Base-by-base conservation (phyloP, 2,888 invertebrate species). In the Nemotelus pantherinus region DNA sequence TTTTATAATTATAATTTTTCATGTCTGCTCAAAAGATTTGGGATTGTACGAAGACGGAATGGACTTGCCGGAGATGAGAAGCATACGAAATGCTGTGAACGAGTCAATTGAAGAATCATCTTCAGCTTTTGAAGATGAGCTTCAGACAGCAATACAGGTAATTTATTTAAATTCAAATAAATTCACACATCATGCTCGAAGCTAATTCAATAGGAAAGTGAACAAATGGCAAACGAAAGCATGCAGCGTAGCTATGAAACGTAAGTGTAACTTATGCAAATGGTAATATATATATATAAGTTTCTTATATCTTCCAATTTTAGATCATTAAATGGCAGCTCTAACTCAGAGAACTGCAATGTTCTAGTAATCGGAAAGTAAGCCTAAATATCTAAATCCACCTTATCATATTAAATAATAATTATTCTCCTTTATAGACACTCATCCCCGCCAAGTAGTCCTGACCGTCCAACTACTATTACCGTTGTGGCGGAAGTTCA, bases 401-500 rank as follows among this genome's bases (percentile, higher is more conserved):
- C 3, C 10, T 41, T 5, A 43, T 3, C 7, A 63, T 4, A 5
- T 63, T 39, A n/a, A n/a, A n/a, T n/a, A 3, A 9, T 63, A 7
- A 63, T 43, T 39, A 5, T 5, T 5, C 5, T 63, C 50, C 10
- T 48, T 50, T 48, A 43, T 4, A 74, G 74, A 25, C 10, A n/a
- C 6, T 74, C 63, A 2, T 39, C 74, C 25, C 60, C 60, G 10
- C 48, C 74, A 7, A 60, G 47, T 55, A 60, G 74, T 41, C 47
- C 60, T 7, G 48, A 74, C 63, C 53, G 44, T 10, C 65, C 84
- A 4, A 77, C 82, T 39, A 80, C 7, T 2, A n/a, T 84, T 6
- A 79, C 76, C 0, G 81, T 84, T 0, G 77, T 72, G 3, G 85
- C 84, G 2, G 72, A 81, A 9, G 84, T 85, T 41, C 86, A 85